Conservation (phyloP, 23 tunicate genomes). For the Halocynthia aurantium region DNA sequence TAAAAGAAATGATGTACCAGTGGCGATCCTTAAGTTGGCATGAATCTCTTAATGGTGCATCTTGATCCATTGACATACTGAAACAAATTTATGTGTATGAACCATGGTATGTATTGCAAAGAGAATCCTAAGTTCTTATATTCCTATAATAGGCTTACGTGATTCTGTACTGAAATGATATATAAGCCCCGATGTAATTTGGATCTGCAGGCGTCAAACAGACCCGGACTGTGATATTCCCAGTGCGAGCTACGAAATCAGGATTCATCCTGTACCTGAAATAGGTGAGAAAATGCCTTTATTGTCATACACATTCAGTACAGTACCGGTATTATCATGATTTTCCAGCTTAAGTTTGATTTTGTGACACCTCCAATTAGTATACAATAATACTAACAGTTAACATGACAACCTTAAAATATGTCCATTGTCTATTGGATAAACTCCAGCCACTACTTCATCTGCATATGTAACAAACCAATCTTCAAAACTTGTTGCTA, state of each 20-base stretch:
- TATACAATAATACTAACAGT: no score
- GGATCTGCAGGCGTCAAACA: conserved; percentile 3
- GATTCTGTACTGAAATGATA: conserved; percentile 17
- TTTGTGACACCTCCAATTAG: no score
- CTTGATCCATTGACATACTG: conserved; percentile 12
- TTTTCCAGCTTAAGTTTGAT: no score
- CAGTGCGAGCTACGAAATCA: conserved; percentile 15
- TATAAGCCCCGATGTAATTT: not conserved
- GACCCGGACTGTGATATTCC: conserved; percentile 11
- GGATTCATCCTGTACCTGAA: conserved; percentile 8
- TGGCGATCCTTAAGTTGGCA: conserved; percentile 15
- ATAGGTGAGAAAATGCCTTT: not conserved
- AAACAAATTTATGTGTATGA: not conserved
- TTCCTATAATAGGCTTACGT: not conserved
- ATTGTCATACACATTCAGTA: no score
- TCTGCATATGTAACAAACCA: conserved; percentile 14
- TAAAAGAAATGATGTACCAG: conserved; percentile 6
- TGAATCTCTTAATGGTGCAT: conserved; percentile 1
- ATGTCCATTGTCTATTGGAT: conserved; percentile 2
- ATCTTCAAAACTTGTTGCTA: not conserved
- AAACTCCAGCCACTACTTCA: not conserved
- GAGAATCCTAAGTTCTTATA: not conserved
- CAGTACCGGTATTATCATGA: no score
- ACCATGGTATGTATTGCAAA: not conserved
- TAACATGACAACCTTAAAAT: conserved; percentile 1